phyloP scores from a whole-genome alignment of 2,888 invertebrate species.

The Liodrosophila aerea region DNA sequence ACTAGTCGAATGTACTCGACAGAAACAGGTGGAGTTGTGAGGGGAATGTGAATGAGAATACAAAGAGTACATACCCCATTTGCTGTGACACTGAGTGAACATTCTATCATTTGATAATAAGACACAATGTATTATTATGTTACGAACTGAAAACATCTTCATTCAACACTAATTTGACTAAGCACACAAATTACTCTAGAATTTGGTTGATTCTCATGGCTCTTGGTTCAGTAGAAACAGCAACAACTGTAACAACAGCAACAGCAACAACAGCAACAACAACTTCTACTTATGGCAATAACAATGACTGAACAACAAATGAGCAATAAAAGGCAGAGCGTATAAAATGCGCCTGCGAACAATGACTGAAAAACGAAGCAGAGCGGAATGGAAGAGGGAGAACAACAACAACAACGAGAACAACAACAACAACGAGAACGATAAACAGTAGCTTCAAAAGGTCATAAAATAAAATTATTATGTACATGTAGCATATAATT shows the following conservation, averaged over 20 bases:
- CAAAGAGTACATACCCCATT: no score
- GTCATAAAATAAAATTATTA: neutral
- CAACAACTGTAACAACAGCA: neutral
- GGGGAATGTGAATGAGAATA: no score
- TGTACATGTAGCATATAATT: slow-evolving; percentile 6
- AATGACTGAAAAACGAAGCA: slow-evolving; percentile 13
- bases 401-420: slow-evolving; percentile 10
- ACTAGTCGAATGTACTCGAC: no score
- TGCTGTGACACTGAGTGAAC: no score
- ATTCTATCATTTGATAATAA: no score
- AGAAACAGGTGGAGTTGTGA: no score
- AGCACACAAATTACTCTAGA: slow-evolving; percentile 23
- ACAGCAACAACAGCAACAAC: neutral
- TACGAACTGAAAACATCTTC: neutral
- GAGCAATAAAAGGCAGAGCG: slow-evolving; percentile 34
- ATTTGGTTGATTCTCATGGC: slow-evolving; percentile 13
- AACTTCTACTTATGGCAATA: slow-evolving; percentile 11
- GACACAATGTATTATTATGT: no score
- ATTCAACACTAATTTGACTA: slow-evolving; percentile 28
- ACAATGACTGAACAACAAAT: slow-evolving; percentile 29
- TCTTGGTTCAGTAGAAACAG: slow-evolving; percentile 18
- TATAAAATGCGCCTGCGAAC: slow-evolving; percentile 27
- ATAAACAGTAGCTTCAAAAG: slow-evolving; percentile 27
- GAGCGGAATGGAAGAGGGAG: neutral
- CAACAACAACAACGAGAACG: neutral